Conservation (phyloP, 1,140 invertebrate species). For the Conopomorpha cramerella region DNA sequence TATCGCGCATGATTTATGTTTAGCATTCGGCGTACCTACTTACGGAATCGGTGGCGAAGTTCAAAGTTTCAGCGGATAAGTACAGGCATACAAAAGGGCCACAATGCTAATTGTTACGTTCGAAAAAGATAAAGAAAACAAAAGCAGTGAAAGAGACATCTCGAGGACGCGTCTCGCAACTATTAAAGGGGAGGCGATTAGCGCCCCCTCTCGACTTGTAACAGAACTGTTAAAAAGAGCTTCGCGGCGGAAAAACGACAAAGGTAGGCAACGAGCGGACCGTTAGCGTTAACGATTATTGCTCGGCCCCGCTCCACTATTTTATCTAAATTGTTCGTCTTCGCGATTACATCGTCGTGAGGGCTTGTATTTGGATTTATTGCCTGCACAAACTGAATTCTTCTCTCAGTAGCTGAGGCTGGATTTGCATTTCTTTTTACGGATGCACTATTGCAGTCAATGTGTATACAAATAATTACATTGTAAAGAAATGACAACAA, state of each 20-base stretch:
- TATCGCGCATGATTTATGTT: slow-evolving; percentile 5
- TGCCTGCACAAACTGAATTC: too few relatives aligned
- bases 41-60: not conserved
- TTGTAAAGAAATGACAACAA: too few relatives aligned
- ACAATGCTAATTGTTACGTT: too few relatives aligned
- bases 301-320: slow-evolving; percentile 21
- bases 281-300: slow-evolving; percentile 47
- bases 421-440: too few relatives aligned
- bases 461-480: too few relatives aligned
- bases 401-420: too few relatives aligned
- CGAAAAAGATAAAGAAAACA: too few relatives aligned
- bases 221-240: slow-evolving; percentile 12
- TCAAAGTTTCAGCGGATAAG: too few relatives aligned
- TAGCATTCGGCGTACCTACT: not conserved
- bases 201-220: slow-evolving; percentile 3
- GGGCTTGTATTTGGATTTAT: too few relatives aligned
- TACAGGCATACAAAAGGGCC: too few relatives aligned
- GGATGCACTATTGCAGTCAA: too few relatives aligned
- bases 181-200: slow-evolving; percentile 1
- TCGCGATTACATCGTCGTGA: slow-evolving; percentile 36
- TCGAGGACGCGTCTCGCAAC: slow-evolving; percentile 1
- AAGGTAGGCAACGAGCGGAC: slow-evolving; percentile 12
- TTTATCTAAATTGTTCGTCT: slow-evolving; percentile 37
- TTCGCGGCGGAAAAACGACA: slow-evolving; percentile 16
- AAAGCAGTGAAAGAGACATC: not conserved